These are phyloP conservation scores for Dolichotis patagonum DNA, from an alignment of 2,113 vertebrate genomes.

Conservation along the genomic window DNA sequence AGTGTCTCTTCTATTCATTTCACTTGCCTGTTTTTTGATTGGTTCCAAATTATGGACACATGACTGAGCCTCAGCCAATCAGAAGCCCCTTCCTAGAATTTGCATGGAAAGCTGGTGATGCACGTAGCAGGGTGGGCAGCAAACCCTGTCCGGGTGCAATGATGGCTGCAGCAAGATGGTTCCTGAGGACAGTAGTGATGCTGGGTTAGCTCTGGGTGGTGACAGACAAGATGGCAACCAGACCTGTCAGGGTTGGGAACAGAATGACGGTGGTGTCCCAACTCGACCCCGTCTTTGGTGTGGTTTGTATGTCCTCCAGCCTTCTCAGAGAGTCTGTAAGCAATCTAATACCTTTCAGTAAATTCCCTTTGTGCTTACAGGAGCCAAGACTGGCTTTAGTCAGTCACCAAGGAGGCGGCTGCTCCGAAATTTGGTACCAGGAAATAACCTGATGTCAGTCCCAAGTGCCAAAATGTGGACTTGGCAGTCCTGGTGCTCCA, in stretches of 20 bases:
- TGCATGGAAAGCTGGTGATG: not conserved
- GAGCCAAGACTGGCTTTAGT: constrained; percentile 6
- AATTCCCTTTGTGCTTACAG: not conserved
- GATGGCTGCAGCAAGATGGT: not conserved
- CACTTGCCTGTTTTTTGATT: not conserved
- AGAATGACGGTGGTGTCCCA: not conserved
- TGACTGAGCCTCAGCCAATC: not conserved
- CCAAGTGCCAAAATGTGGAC: not conserved
- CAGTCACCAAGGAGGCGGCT: not conserved
- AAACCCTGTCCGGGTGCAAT: not conserved
- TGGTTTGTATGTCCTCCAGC: not conserved
- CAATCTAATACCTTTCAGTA: not conserved
- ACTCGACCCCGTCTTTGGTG: not conserved
- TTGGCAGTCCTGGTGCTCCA: not conserved
- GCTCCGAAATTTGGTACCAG: constrained; percentile 5
- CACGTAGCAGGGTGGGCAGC: not conserved
- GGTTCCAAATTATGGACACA: not conserved
- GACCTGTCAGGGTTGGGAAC: too few species aligned
- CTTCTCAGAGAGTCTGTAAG: not conserved
- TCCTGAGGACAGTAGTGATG: not conserved
- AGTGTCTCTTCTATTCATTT: not conserved
- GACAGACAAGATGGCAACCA: not conserved
- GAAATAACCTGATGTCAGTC: not conserved
- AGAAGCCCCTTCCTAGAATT: not conserved
- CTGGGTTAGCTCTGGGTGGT: not conserved